Base-by-base conservation (phyloP, 2,888 invertebrate species). In the Lasioglossum vierecki region DNA sequence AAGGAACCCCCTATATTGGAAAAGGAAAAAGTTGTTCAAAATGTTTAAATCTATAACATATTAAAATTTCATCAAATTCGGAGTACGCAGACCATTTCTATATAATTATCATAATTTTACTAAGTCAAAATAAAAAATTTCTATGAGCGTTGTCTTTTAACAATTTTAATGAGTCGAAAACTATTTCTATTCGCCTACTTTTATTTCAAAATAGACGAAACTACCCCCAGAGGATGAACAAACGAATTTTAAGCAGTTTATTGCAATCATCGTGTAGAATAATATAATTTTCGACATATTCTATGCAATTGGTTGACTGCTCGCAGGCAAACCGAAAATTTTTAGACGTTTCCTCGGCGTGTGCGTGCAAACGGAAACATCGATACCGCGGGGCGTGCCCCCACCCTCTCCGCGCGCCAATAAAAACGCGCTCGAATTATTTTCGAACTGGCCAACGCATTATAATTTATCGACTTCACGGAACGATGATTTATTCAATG, bases 401-500 rank as follows among this genome's bases (percentile, higher is more conserved):
- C 18, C 22, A 8, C 18, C 39, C 35, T n/a, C 39, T 13, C 18
- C 46, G 22, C 22, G 18, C 26, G 44, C 13, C 82, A 63, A 83
- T 82, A 76, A 72, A 81, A 81, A 63, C 76, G 22, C 53, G 60
- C 44, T 57, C 35, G 73, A 57, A 82, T 79, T 82, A 82, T 82
- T 82, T 68, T 72, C 73, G 26, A 49, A 53, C 80, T 18, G 53
- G 26, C 35, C 76, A 39, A 41, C 66, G 81, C 72, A 82, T 83
- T 82, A 83, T 82, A 83, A 83, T 83, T 83, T 81, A 83, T 83
- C 83, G 82, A 72, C 76, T 76, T 76, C 76, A 46, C 72, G 76
- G 63, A 15, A 72, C 53, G 72, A 72, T 72, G 76, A 81, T 76
- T 81, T 72, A 79, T 68, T 68, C 73, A 49, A 22, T 71, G 57